Base-by-base conservation (phyloP, 2,888 invertebrate genomes). In the Sphaerophoria rueppellii region DNA sequence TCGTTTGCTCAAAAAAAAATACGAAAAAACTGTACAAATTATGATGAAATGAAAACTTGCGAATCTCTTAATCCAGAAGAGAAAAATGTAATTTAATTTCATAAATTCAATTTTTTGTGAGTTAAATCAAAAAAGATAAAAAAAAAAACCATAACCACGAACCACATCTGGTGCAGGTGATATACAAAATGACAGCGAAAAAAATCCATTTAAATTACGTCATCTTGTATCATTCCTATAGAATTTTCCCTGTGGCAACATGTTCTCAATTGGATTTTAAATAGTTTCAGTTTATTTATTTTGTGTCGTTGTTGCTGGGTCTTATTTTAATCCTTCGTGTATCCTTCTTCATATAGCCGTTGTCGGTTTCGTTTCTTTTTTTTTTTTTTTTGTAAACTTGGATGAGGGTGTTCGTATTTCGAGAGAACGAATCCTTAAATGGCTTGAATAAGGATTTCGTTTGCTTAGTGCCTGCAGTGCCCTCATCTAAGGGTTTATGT, bases 221-320 rank as follows among this genome's bases (percentile, higher is more conserved):
- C 67, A 54, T 69, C 67, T 69, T 69, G 67, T 69, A 54, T 69
- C 67, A 16, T 67, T 37, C 54, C 6, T n/a, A n/a, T 37, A 32
- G 5, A 43, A 9, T 9, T 24, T 52, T 50, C 34, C 48, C 34
- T 14, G 4, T 12, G 0, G 35, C 9, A 37, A 55, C 55, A 55
- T 58, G 16, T 48, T 48, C 35, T 34, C 4, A 55, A 58, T 71
- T 58, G 16, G 43, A 48, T 43, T 58, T 71, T 71, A 35, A 46
- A 48, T 71, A 57, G 34, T 43, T 46, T 57, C 7, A 40, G 6
- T 40, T 58, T 37, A 12, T 58, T 58, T 16, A 12, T 6, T 40
- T n/a, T 34, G 11, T 35, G 2, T 35, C 7, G 11, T 2, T 32
- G 9, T 32, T 4, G 4, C 58, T 50, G 12, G 43, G 34, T 58